A percentile compares a stretch with the other conserved stretches of the same genome.
Conservation (phyloP, 2,888 invertebrate species). For the Troides oblongomaculatus region DNA sequence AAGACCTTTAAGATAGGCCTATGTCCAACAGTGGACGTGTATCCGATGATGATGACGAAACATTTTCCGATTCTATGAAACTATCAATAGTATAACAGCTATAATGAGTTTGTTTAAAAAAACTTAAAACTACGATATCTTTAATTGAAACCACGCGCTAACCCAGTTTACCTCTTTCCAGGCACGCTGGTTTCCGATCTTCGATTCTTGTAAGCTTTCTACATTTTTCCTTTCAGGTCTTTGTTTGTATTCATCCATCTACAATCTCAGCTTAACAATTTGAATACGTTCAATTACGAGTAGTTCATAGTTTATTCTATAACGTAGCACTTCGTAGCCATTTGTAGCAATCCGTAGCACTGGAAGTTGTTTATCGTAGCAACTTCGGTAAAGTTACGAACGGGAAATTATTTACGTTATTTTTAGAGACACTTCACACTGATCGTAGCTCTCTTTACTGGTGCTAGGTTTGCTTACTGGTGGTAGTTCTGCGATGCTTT, state of each 20-base stretch:
- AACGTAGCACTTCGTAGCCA: slow-evolving; percentile 20
- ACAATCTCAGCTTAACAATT: slow-evolving; percentile 16
- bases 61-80: no score
- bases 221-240: slow-evolving; percentile 10
- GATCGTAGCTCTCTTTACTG: no score
- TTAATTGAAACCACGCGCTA: slow-evolving; percentile 9
- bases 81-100: no score
- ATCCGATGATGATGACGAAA: no score
- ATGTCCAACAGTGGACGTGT: no score
- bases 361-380: slow-evolving; percentile 7
- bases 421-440: not conserved
- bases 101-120: no score
- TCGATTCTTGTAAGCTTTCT: slow-evolving; percentile 21
- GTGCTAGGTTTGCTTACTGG: no score
- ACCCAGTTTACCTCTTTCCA: slow-evolving; percentile 17
- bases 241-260: slow-evolving; percentile 8
- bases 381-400: slow-evolving; percentile 3
- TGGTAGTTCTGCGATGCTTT: no score
- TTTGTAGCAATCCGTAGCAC: no score
- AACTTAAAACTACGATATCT: not conserved
- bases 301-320: slow-evolving; percentile 10
- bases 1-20: no score
- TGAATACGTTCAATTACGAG: slow-evolving; percentile 7
- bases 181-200: slow-evolving; percentile 13
- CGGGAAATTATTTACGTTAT: slow-evolving; percentile 2